Evolutionary conservation across 2,888 invertebrate species (phyloP), one percentile per base, ranked within the genome.

Genomic region (Eurois occulta): DNA sequence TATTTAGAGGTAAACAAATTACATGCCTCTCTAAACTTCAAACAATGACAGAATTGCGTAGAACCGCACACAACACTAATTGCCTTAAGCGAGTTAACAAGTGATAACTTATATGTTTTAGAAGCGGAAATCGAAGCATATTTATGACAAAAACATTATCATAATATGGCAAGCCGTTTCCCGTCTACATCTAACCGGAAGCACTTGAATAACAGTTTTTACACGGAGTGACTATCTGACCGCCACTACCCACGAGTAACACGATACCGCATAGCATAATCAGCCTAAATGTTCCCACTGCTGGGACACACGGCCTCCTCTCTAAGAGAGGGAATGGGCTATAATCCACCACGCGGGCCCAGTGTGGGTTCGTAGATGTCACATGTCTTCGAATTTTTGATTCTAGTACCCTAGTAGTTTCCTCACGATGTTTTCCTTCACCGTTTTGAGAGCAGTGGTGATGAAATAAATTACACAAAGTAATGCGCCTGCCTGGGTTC

Each of bases 1-100:
- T 32, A 46, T 16, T 43, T 32, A 16, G 7, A 0, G 32, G n/a
- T 35, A 46, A 38, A 52, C 21, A 21, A 52, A 48, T 78, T 48
- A 46, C 28, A 64, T 6, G 43, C 32, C 13, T 64, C 13, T 28
- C 16, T 28, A 13, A 43, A 80, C 52, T 32, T 52, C 28, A 52
- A 72, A 80, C 38, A 64, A 64, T 74, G 64, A 21, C 38, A 46
- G 21, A 64, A 65, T 32, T 41, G 11, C 52, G 11, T 74, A 32
- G 18, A 55, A 64, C n/a, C 0, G 4, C 41, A 2, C 28, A 24
- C 28, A 38, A 35, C 8, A 46, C 38, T 55, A 46, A 38, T 43
- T 79, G 1, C 8, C 18, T 24, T 43, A 5, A 43, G 2, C 43
- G 4, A 64, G 35, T 11, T 7, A 62, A 21, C n/a, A 32, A 71